phyloP scores from a whole-genome alignment of 1,140 invertebrate genomes.

The Agrypnia vestita region DNA sequence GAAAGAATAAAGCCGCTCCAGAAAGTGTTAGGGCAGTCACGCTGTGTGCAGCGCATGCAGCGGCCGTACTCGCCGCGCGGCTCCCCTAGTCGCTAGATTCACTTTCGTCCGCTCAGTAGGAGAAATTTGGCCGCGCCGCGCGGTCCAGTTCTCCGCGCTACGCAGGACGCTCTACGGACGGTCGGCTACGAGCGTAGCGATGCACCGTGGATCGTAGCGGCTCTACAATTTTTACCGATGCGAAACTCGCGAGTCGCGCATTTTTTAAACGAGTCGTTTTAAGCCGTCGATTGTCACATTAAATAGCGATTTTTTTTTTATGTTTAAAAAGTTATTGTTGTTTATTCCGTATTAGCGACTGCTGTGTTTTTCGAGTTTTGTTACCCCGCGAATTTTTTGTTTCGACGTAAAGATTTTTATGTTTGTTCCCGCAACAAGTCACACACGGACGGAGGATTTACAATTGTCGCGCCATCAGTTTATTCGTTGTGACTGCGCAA shows the following conservation, averaged over 20 bases:
- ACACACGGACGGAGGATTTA: no score
- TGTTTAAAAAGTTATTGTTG: background rate
- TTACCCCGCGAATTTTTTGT: background rate
- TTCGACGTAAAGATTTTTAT: no score
- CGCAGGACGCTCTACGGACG: slow-evolving; percentile 46
- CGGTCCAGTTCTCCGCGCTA: slow-evolving; percentile 63
- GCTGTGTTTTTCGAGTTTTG: slow-evolving; percentile 10
- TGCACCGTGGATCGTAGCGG: background rate
- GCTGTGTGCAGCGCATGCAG: slow-evolving; percentile 9
- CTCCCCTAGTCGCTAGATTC: slow-evolving; percentile 51
- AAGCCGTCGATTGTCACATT: background rate
- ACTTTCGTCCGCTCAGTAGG: slow-evolving; percentile 61
- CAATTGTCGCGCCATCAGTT: no score
- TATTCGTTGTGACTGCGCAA: no score
- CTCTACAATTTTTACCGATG: background rate
- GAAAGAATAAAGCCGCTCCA: no score
- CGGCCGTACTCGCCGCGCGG: slow-evolving; percentile 22
- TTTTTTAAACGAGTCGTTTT: background rate
- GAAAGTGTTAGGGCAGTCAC: slow-evolving; percentile 3
- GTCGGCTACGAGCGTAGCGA: slow-evolving; percentile 44
- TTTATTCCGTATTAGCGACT: slow-evolving; percentile 1
- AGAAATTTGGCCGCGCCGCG: slow-evolving; percentile 64
- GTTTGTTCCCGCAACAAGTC: no score
- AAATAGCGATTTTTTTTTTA: background rate
- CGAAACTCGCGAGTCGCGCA: background rate